Conservation (phyloP, 2,888 invertebrate species). For the Epistrophe grossulariae region DNA sequence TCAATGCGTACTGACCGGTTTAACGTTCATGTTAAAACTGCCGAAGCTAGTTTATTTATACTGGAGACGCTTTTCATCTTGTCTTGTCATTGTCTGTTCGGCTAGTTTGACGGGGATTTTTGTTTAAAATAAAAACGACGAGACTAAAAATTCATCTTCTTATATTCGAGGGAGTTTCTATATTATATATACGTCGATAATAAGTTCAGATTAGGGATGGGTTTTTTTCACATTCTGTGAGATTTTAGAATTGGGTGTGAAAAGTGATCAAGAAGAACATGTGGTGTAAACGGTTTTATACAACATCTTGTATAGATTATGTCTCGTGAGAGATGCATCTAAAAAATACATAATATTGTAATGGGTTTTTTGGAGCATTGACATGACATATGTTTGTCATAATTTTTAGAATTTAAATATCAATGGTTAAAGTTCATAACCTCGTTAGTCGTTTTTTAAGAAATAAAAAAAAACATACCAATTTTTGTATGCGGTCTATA, state of each 20-base stretch:
- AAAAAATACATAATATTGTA: not conserved
- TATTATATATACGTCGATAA: not conserved
- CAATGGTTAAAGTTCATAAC: no score
- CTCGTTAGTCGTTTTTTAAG: no score
- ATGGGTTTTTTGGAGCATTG: not conserved
- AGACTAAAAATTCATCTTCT: slow-evolving; percentile 32
- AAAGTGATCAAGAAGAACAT: no score
- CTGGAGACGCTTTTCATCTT: slow-evolving; percentile 55
- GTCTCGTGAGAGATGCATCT: not conserved
- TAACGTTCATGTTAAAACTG: slow-evolving; percentile 63
- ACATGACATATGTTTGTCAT: not conserved
- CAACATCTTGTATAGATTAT: no score
- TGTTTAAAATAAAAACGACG: slow-evolving; percentile 10
- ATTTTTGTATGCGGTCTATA: no score
- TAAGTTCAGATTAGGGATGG: slow-evolving; percentile 55
- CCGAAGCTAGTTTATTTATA: slow-evolving; percentile 18
- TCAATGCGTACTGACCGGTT: slow-evolving; percentile 70
- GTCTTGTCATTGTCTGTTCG: slow-evolving; percentile 36
- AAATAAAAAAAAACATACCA: no score
- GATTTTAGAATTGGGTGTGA: not conserved
- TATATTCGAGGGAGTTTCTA: slow-evolving; percentile 17
- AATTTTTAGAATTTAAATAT: not conserved
- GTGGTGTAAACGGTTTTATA: no score
- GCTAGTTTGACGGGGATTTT: slow-evolving; percentile 47
- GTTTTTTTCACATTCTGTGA: slow-evolving; percentile 38